phyloP scores from a whole-genome alignment of 2,797 vertebrate species.

The Dendrocincla fuliginosa region DNA sequence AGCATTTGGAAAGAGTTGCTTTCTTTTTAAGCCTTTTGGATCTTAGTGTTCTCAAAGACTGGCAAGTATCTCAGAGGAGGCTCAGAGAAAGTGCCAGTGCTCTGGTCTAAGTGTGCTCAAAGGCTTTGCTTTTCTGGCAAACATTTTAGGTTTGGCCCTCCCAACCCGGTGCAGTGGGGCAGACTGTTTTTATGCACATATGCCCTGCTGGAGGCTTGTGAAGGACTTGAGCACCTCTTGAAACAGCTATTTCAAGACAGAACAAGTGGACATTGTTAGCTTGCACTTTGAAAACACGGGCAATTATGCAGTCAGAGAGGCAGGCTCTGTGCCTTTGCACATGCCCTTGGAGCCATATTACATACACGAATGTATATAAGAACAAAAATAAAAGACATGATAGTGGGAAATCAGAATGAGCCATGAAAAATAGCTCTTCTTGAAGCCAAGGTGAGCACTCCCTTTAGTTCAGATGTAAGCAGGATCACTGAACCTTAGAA shows the following conservation, averaged over 20 bases:
- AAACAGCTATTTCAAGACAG: not conserved
- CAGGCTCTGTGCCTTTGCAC: not conserved
- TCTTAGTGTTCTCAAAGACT: not conserved
- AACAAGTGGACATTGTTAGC: not conserved
- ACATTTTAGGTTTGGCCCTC: not conserved
- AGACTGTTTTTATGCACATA: not conserved
- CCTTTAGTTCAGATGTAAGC: not conserved
- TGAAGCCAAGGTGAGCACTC: not conserved
- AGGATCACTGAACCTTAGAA: not conserved
- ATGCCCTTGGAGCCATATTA: not conserved
- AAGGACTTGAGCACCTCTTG: not conserved
- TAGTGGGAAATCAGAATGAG: not conserved
- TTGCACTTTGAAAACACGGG: not conserved
- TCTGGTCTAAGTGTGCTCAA: not conserved
- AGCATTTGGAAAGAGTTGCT: not conserved
- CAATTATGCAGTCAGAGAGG: not conserved
- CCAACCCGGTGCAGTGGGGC: not conserved
- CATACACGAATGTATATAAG: not conserved
- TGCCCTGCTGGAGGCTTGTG: not conserved
- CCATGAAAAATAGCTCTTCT: not conserved
- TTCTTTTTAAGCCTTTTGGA: not conserved
- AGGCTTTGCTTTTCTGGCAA: not conserved
- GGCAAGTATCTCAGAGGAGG: not conserved
- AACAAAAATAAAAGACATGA: not conserved
- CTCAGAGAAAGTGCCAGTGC: not conserved